Evolutionary conservation across 2,888 invertebrate species (phyloP), one percentile per base, ranked within the genome.

Genomic region (Ferrisia virgata): DNA sequence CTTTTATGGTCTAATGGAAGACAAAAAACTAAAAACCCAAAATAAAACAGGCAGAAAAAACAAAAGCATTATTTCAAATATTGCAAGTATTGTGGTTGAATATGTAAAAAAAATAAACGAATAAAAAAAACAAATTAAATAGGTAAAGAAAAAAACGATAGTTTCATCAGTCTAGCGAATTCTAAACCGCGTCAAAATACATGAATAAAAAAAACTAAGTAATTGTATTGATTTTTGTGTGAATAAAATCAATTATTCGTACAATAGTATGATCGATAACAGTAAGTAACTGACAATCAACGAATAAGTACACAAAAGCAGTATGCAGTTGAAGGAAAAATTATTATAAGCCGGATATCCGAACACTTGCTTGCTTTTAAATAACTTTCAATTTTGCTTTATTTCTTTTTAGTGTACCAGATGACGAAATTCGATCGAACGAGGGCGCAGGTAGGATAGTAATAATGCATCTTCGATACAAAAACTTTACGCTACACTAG

Each of bases 401-500:
- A n/a, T n/a, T n/a, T n/a, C n/a, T n/a, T n/a, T n/a, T n/a, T n/a
- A n/a, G n/a, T n/a, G n/a, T n/a, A n/a, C n/a, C n/a, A n/a, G n/a
- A n/a, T n/a, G n/a, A n/a, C n/a, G n/a, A n/a, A n/a, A n/a, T n/a
- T n/a, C n/a, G n/a, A n/a, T n/a, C n/a, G n/a, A n/a, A n/a, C n/a
- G n/a, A n/a, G n/a, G n/a, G n/a, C n/a, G n/a, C n/a, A n/a, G n/a
- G n/a, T n/a, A n/a, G n/a, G n/a, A n/a, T n/a, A n/a, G n/a, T n/a
- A n/a, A n/a, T n/a, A n/a, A n/a, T n/a, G n/a, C n/a, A n/a, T n/a
- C n/a, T n/a, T n/a, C n/a, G n/a, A n/a, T n/a, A n/a, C n/a, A n/a
- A n/a, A n/a, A n/a, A 22, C 9, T 22, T 82, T 40, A 82, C n/a
- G 82, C 82, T 15, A 82, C 82, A 72, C 82, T 82, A 6, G 82